These are phyloP conservation scores for Plecotus auritus DNA, from an alignment of 2,113 vertebrate species.

Conservation along the genomic window DNA sequence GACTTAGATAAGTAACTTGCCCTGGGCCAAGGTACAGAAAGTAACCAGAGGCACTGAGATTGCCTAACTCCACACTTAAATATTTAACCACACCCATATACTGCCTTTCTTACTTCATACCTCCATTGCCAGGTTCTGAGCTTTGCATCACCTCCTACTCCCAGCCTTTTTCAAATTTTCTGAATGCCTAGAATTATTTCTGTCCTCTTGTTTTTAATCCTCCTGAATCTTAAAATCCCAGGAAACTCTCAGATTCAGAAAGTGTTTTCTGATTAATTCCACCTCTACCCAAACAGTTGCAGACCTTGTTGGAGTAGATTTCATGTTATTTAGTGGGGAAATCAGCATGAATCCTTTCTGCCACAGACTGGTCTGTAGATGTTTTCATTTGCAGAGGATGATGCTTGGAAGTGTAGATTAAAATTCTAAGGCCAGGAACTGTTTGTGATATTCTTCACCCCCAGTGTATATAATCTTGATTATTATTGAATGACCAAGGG, in stretches of 20 bases:
- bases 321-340: background rate
- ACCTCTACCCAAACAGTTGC: slow-evolving; percentile 21
- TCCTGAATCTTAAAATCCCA: slow-evolving; percentile 55
- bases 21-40: background rate
- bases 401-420: background rate
- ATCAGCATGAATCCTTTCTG: background rate
- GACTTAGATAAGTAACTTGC: background rate
- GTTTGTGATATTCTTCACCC: background rate
- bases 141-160: slow-evolving; percentile 2
- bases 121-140: background rate
- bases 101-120: background rate
- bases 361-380: background rate
- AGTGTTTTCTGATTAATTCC: slow-evolving; percentile 50
- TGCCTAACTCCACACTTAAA: background rate
- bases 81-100: background rate
- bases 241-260: slow-evolving; percentile 37
- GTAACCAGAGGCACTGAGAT: background rate
- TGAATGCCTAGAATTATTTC: slow-evolving; percentile 59
- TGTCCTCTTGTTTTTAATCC: slow-evolving; percentile 44
- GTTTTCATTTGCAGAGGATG: background rate
- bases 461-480: background rate
- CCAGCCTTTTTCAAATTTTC: slow-evolving; percentile 43
- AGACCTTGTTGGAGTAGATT: background rate
- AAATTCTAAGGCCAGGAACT: background rate
- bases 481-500: background rate